Evolutionary conservation across 2,797 vertebrate species (phyloP), one percentile per base, ranked within the genome.

Genomic region (Thamnophis elegans): DNA sequence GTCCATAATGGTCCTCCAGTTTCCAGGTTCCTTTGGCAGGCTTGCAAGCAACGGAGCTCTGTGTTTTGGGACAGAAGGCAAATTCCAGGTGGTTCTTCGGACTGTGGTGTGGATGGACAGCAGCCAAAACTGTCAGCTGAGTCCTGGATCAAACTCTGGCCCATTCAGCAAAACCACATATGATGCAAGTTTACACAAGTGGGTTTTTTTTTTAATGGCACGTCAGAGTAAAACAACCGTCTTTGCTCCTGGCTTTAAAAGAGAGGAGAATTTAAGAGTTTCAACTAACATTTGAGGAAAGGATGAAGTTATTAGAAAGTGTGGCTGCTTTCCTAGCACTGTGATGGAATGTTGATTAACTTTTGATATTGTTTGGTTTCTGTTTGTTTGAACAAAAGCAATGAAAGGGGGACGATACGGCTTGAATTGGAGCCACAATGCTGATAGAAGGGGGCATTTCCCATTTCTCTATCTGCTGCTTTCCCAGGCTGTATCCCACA

Each of bases 271-370:
- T 94, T 97, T 94, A 91, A 90, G 92, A 95, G 94, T 94, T 96
- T 96, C 95, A 95, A 94, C 95, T 90, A 96, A 95, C 94, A 95
- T 94, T 93, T 89, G 92, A 95, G 91, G 62, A 91, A 95, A 95
- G 88, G 93, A 26, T 93, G 93, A 93, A 95, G 92, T 91, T 92
- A 91, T 93, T 65, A 94, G 93, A 56, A 91, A 82, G 78, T 82
- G 18, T 55, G 0, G 0, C 87, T 65, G 20, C 6, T 93, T 94
- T 93, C 87, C 54, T 89, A 28, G 68, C 59, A 73, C 85, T 92
- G 47, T 1, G 25, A 53, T 0, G 78, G 7, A 0, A 22, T 3
- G 18, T 55, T 65, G 54, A 94, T 92, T 88, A 0, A 51, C 14
- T 54, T 59, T 42, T 53, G 78, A 13, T 82, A 82, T 82, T 82